These are phyloP conservation scores for Pipistrellus pygmaeus DNA, from an alignment of 2,797 vertebrate genomes.

Conservation along the genomic window DNA sequence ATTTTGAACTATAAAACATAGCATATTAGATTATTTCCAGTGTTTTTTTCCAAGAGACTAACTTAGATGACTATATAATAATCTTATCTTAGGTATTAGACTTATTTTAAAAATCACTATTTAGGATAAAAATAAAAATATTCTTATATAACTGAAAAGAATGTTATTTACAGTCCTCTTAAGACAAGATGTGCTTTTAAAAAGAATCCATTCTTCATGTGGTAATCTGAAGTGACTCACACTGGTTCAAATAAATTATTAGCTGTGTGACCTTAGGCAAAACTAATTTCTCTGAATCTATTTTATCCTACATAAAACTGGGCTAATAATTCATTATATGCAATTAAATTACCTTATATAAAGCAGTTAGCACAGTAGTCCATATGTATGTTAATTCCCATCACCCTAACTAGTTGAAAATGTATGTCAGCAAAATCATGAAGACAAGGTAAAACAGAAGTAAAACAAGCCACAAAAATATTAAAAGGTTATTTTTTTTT, in stretches of 20 bases:
- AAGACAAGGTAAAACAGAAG: slow-evolving; percentile 57
- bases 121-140: slow-evolving; percentile 55
- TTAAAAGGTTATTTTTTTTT: slow-evolving; percentile 21
- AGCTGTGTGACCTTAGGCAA: neutral
- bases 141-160: slow-evolving; percentile 35
- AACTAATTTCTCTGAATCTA: slow-evolving; percentile 4
- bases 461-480: slow-evolving; percentile 53
- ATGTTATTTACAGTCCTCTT: slow-evolving; percentile 22
- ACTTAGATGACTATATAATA: neutral
- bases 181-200: neutral
- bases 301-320: slow-evolving; percentile 48
- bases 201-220: neutral
- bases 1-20: slow-evolving; percentile 41
- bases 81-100: slow-evolving; percentile 51
- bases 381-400: slow-evolving; percentile 1
- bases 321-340: slow-evolving; percentile 36
- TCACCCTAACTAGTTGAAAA: slow-evolving; percentile 51
- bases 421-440: neutral
- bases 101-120: slow-evolving; percentile 62
- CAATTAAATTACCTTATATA: neutral
- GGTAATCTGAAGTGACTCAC: slow-evolving; percentile 34
- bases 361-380: neutral
- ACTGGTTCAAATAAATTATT: slow-evolving; percentile 44
- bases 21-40: neutral
- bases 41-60: slow-evolving; percentile 27